Percentiles rank a stretch among this genome's conserved stretches.
Conservation (phyloP, 2,888 invertebrate species). For the Azorinus chamasolen region DNA sequence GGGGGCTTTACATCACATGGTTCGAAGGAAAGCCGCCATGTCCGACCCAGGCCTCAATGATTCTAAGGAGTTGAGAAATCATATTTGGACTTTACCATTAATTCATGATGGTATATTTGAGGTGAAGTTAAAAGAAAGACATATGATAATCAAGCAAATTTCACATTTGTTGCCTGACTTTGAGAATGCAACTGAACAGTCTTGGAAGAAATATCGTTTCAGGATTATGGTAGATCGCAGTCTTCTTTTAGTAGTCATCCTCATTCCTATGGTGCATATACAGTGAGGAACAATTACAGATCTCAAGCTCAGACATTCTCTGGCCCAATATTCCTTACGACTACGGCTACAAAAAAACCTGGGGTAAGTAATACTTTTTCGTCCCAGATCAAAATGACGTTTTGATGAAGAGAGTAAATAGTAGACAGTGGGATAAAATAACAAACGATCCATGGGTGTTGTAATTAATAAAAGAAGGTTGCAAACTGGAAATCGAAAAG, state of each 20-base stretch:
- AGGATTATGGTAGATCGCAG: no score
- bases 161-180: background rate
- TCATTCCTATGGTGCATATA: no score
- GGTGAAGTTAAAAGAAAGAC: constrained; percentile 19
- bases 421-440: background rate
- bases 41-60: constrained; percentile 39
- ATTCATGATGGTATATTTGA: constrained; percentile 42
- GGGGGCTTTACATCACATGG: constrained; percentile 39
- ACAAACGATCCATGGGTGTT: no score
- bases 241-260: no score
- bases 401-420: background rate
- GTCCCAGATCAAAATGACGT: background rate
- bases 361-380: constrained; percentile 8
- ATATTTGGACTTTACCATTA: constrained; percentile 38
- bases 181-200: background rate
- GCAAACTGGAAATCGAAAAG: constrained; percentile 8
- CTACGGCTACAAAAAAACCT: background rate
- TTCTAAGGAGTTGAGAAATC: constrained; percentile 28
- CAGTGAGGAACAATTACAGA: background rate
- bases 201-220: background rate
- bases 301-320: background rate
- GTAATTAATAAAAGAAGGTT: background rate
- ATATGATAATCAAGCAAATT: background rate
- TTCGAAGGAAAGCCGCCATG: constrained; percentile 33
- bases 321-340: no score